Percentiles rank a stretch among this genome's conserved stretches.
Conservation (phyloP, 2,113 vertebrate species). For the Catharus bicknelli region DNA sequence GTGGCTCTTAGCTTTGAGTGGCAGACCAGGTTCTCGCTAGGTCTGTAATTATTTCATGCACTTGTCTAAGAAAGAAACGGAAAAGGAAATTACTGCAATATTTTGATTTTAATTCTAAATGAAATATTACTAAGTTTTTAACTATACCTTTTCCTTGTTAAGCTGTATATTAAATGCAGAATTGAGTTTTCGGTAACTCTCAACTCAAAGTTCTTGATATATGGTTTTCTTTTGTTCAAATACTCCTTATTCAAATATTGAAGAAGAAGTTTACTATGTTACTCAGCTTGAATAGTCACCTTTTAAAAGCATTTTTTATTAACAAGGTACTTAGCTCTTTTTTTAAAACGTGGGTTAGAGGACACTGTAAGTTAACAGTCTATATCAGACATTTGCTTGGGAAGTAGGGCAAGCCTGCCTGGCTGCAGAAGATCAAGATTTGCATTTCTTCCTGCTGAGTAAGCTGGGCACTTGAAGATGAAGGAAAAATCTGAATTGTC, state of each 20-base stretch:
- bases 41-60: background rate
- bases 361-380: background rate
- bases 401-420: background rate
- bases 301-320: background rate
- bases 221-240: background rate
- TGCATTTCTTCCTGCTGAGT: background rate
- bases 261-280: background rate
- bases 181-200: background rate
- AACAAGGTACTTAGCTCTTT: background rate
- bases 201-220: background rate
- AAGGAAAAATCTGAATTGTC: background rate
- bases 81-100: background rate
- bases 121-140: background rate
- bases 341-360: background rate
- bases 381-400: background rate
- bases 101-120: background rate
- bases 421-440: background rate
- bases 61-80: background rate
- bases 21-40: background rate
- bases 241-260: background rate
- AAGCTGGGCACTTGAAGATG: background rate
- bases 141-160: background rate
- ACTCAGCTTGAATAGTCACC: background rate
- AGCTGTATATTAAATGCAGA: background rate
- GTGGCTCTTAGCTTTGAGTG: background rate